phyloP scores from a whole-genome alignment of 2,888 invertebrate species.

The Neoaliturus tenellus region DNA sequence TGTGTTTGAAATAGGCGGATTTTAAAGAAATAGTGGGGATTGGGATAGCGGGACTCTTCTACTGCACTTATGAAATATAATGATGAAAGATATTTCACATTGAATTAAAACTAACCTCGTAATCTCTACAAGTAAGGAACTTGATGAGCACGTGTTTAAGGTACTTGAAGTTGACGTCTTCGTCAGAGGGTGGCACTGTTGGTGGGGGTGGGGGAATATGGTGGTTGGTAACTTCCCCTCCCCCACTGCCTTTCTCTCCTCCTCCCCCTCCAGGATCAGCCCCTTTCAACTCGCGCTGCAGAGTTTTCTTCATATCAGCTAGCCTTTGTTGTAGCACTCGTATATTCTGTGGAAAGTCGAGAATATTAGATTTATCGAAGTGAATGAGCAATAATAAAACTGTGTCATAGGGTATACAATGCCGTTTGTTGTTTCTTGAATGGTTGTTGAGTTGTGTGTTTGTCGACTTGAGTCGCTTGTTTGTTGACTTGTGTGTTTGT shows the following conservation, averaged over 20 bases:
- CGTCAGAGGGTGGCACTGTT: conserved; percentile 64
- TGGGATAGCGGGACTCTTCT: too few relatives aligned
- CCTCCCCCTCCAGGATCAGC: conserved; percentile 71
- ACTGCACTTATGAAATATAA: too few relatives aligned
- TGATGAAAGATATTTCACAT: too few relatives aligned
- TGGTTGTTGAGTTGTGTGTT: too few relatives aligned
- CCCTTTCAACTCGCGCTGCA: conserved; percentile 88
- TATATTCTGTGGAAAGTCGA: conserved; percentile 80
- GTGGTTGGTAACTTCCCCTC: conserved; percentile 53
- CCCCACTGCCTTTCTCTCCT: conserved; percentile 33
- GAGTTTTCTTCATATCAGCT: conserved; percentile 92
- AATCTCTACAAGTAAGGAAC: conserved; percentile 92
- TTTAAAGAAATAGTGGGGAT: too few relatives aligned
- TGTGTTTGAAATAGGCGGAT: too few relatives aligned
- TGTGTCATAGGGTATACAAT: too few relatives aligned
- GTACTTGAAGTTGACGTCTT: conserved; percentile 88
- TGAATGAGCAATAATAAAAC: too few relatives aligned
- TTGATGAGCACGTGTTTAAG: conserved; percentile 95
- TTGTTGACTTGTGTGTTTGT: too few relatives aligned
- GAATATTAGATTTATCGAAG: too few relatives aligned
- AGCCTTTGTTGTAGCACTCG: conserved; percentile 92
- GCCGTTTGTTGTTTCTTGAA: too few relatives aligned
- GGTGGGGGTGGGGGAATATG: conserved; percentile 11
- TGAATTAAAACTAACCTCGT: conserved; percentile 73
- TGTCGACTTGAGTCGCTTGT: too few relatives aligned